These are phyloP conservation scores for Manis pentadactyla DNA, from an alignment of 2,797 vertebrate genomes.

Conservation along the genomic window DNA sequence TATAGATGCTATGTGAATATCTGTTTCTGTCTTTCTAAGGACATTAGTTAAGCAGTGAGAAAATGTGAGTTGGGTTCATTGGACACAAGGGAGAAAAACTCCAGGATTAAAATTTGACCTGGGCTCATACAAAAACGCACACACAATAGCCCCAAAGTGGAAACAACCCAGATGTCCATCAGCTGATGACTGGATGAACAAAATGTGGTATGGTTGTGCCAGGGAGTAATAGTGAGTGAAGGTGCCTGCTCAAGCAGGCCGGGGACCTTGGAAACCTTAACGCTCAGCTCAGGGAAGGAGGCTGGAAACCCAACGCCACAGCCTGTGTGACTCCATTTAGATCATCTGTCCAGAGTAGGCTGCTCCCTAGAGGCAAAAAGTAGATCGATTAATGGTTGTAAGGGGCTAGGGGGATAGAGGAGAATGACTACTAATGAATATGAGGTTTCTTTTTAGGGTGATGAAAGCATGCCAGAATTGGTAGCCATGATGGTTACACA, in stretches of 20 bases:
- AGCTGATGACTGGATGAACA: neutral
- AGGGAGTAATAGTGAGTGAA: neutral
- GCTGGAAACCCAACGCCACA: neutral
- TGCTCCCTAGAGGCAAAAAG: neutral
- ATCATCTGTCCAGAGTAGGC: neutral
- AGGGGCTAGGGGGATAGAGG: no score
- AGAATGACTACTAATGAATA: neutral
- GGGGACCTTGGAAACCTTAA: neutral
- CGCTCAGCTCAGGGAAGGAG: neutral
- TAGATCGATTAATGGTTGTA: neutral
- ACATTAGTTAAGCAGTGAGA: neutral
- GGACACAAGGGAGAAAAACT: neutral
- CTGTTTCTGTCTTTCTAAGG: neutral
- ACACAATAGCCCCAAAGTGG: neutral
- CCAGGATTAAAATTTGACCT: neutral
- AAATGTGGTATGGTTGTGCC: neutral
- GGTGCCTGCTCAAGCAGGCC: neutral
- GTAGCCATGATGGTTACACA: neutral
- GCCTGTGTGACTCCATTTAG: neutral
- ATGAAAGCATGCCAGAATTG: neutral
- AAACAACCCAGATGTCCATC: neutral
- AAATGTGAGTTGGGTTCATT: neutral
- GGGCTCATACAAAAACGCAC: neutral
- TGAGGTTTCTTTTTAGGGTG: neutral
- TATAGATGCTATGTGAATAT: neutral